A percentile compares a stretch with the other conserved stretches of the same genome.
These are phyloP conservation scores for Phengaris alcon DNA, from an alignment of 2,888 invertebrate species.

Conservation along the genomic window DNA sequence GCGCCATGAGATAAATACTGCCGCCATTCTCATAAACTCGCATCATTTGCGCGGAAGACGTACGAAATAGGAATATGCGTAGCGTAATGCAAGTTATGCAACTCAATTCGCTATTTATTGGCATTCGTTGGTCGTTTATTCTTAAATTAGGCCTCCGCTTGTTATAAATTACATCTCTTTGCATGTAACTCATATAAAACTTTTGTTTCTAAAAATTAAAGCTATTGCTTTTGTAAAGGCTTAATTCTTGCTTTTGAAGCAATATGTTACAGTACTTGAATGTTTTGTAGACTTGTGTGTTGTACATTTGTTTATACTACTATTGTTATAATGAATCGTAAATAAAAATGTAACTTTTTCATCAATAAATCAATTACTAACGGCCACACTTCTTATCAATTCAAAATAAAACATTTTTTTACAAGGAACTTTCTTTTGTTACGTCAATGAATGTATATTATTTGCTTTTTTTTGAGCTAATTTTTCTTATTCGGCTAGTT, in stretches of 20 bases:
- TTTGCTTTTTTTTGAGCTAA: too few relatives aligned
- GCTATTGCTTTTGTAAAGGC: too few relatives aligned
- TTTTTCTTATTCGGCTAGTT: not conserved
- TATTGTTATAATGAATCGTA: too few relatives aligned
- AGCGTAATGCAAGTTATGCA: not conserved
- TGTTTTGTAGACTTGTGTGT: too few relatives aligned
- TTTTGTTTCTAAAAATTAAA: not conserved
- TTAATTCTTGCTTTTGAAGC: too few relatives aligned
- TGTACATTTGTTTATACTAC: too few relatives aligned
- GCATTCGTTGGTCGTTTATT: not conserved
- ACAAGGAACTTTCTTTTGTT: not conserved
- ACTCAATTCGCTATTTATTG: not conserved
- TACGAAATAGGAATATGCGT: not conserved
- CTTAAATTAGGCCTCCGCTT: not conserved
- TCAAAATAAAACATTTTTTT: not conserved
- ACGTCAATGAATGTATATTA: not conserved
- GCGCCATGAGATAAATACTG: not conserved
- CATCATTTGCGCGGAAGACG: not conserved
- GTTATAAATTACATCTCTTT: not conserved
- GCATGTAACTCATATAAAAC: not conserved
- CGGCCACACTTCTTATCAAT: not conserved
- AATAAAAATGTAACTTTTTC: too few relatives aligned
- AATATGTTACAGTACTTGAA: too few relatives aligned
- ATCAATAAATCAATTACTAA: not conserved
- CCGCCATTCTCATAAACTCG: not conserved